Evolutionary conservation across 2,888 invertebrate genomes (phyloP).

Genomic region (Blastobasis lacticolella): DNA sequence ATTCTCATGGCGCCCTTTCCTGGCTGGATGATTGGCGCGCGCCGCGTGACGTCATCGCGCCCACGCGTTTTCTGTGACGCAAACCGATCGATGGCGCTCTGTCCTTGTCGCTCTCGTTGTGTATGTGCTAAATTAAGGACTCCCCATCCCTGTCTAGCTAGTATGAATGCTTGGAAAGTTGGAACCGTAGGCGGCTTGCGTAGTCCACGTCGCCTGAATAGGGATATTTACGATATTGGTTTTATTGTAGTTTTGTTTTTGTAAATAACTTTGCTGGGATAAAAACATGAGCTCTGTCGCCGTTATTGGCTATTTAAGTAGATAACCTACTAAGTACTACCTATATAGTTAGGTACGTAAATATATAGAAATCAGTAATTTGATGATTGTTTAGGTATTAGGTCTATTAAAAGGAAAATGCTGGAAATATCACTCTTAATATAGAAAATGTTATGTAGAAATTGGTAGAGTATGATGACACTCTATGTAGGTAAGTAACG

Average conservation of each 20-base stretch:
- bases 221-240: constrained; percentile 37
- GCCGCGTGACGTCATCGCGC: constrained; percentile 66
- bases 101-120: constrained; percentile 28
- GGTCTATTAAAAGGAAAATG: no score
- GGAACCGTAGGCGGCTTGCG: constrained; percentile 65
- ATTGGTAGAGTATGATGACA: no score
- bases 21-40: constrained; percentile 44
- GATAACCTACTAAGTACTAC: no score
- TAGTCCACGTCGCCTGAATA: constrained; percentile 23
- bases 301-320: no score
- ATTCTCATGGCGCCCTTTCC: constrained; percentile 29
- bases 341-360: no score
- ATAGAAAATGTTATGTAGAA: no score
- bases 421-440: no score
- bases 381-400: no score
- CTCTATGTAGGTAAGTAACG: no score
- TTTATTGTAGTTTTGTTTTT: constrained; percentile 43
- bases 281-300: constrained; percentile 5
- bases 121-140: constrained; percentile 5
- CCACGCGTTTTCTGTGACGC: constrained; percentile 68
- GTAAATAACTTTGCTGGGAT: constrained; percentile 41
- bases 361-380: no score
- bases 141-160: constrained; percentile 37
- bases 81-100: constrained; percentile 58
- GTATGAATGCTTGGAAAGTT: constrained; percentile 59